Base-by-base conservation (phyloP, 2,113 vertebrate species). In the Odobenus rosmarus region DNA sequence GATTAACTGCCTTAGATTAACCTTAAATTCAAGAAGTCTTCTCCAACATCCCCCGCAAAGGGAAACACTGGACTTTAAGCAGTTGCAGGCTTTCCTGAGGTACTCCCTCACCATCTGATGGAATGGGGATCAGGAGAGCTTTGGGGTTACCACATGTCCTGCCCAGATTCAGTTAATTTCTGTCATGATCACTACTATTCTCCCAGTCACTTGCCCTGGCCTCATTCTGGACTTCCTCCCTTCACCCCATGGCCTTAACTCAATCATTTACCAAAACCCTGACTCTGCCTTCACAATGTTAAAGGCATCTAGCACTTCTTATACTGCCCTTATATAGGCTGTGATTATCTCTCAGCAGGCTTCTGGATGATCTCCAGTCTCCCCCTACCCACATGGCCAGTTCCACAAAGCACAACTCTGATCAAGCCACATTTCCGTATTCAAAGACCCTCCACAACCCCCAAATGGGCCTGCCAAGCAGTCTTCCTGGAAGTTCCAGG, bases 1-100 rank as follows among this genome's bases (percentile, higher is more conserved):
- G 59, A 98, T 98, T 98, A 98, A 98, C 98, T 93, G 91, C 81
- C 93, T 98, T 94, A 88, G 92, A 97, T 98, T 94, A 96, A 96
- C 80, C 94, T 96, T 97, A 96, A 96, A 85, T 96, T 98, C 88
- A 92, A 95, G 95, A 90, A 85, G 95, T 96, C 42, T 46, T 97
- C 82, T 97, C 72, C 21, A 84, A 76, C 49, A 28, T 21, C 26
- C 28, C n/a, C 74, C 84, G 7, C 79, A 72, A 95, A 85, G 71
- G 88, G 39, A 19, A 5, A 55, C 2, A 24, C 10, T 72, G 92
- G 51, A 74, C 59, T 77, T 83, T n/a, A 88, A 94, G 55, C 51
- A 86, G 59, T 67, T 21, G 62, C 31, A 85, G 92, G n/a, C 36
- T 59, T 28, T 74, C 46, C 59, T 81, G 64, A 74, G 4, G 4